These are phyloP conservation scores for Eristalis tenax DNA, from an alignment of 2,888 invertebrate genomes.

Conservation along the genomic window DNA sequence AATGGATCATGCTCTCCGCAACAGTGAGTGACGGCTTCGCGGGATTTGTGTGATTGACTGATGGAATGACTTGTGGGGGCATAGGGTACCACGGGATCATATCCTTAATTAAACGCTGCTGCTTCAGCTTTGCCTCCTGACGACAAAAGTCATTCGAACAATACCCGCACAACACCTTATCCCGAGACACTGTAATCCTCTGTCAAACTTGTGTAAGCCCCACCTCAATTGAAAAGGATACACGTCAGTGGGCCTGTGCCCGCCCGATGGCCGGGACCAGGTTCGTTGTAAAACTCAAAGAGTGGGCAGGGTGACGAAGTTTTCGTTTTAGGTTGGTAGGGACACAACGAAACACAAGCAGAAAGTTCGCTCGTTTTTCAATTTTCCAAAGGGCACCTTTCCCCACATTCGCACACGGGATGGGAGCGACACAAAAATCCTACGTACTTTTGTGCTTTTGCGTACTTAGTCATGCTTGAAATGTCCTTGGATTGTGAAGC, in stretches of 20 bases:
- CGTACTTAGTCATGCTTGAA: constrained; percentile 46
- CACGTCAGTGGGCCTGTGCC: too few relatives aligned
- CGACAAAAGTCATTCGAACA: constrained; percentile 54
- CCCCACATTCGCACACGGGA: neutral
- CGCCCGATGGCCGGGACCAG: neutral
- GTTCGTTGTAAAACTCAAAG: neutral
- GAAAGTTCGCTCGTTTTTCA: constrained; percentile 48
- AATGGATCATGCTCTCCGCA: neutral
- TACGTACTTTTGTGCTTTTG: constrained; percentile 38
- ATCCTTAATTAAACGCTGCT: constrained; percentile 16
- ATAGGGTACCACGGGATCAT: neutral
- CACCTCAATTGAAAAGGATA: too few relatives aligned
- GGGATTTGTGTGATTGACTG: neutral
- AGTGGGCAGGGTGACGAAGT: constrained; percentile 20
- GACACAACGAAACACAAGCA: constrained; percentile 15
- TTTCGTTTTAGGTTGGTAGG: constrained; percentile 25
- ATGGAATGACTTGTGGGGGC: neutral
- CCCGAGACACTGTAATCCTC: constrained; percentile 62
- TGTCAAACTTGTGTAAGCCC: constrained; percentile 54
- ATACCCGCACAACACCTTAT: constrained; percentile 42
- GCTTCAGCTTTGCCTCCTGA: constrained; percentile 13
- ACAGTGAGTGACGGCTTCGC: neutral
- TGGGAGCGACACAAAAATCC: constrained; percentile 8
- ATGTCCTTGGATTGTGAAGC: constrained; percentile 44
- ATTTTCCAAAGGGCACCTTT: constrained; percentile 24